Conservation (phyloP, 2,888 invertebrate genomes). For the Sminthurides aquaticus region DNA sequence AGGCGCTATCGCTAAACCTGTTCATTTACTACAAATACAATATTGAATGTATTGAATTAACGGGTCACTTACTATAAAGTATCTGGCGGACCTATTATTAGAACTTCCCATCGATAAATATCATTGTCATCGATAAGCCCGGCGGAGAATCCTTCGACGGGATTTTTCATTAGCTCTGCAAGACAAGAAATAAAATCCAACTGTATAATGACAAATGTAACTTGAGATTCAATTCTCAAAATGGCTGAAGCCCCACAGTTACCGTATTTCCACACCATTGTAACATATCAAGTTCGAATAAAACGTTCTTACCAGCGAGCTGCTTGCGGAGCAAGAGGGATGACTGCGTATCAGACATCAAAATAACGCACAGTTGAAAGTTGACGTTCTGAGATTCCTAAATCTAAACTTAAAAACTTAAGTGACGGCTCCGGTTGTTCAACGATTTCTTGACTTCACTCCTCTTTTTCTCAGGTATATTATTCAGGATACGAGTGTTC, state of each 20-base stretch:
- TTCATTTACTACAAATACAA: too few species aligned
- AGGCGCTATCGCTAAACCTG: too few species aligned
- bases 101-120: constrained; percentile 99
- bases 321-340: constrained; percentile 90
- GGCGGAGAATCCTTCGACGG: constrained; percentile 99
- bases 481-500: not conserved
- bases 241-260: not conserved
- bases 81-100: constrained; percentile 99
- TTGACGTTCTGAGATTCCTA: not conserved
- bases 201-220: not conserved
- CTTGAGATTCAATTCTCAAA: too few species aligned
- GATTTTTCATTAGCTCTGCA: constrained; percentile 95
- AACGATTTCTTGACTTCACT: too few species aligned
- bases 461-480: too few species aligned
- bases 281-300: constrained; percentile 8
- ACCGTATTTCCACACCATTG: too few species aligned
- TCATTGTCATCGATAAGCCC: constrained; percentile 99
- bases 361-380: not conserved
- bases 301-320: constrained; percentile 68
- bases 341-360: constrained; percentile 92
- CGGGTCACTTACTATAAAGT: constrained; percentile 81
- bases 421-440: too few species aligned
- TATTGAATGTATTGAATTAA: too few species aligned
- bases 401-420: not conserved
- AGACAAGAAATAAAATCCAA: constrained; percentile 21